Base-by-base conservation (phyloP, 2,888 invertebrate genomes). In the Eupithecia dodoneata region DNA sequence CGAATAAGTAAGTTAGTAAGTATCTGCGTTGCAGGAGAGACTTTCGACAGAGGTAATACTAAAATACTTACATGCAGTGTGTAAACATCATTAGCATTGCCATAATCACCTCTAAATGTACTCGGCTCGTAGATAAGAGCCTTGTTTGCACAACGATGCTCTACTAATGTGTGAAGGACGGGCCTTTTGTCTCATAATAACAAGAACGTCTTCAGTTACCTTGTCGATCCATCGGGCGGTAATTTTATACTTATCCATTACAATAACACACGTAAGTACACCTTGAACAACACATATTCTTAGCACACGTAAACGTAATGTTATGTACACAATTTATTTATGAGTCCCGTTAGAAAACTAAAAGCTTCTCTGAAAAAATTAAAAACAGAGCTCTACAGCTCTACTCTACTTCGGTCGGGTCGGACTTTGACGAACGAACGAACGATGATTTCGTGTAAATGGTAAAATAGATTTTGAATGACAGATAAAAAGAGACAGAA, bases 81-180 rank as follows among this genome's bases (percentile, higher is more conserved):
- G 85, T 87, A 86, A 87, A 88, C 88, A 86, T 87, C 89, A 90
- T 93, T 92, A 92, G 89, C 88, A 87, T 89, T 89, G 81, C 90
- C 89, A 90, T 94, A 94, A 94, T 94, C 93, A 91, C 92, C 92
- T 92, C 90, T 88, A 90, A 89, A 88, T 87, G 88, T 90, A 90
- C 88, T 86, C 88, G 88, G 88, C 89, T 88, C 87, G 89, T 85
- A 88, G 91, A 92, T 92, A 92, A 92, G 90, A 90, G 85, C 89
- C 89, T 91, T 93, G 92, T 93, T 93, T 91, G 93, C 91, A 92
- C 93, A 94, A 90, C 88, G 90, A 92, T 91, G 88, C 87, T 88
- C 89, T 88, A 90, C 89, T 92, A 93, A 93, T 92, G 92, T 92
- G 92, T 93, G 94, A 94, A 94, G 94, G 94, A 93, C 94, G 87